Conservation (phyloP, 2,113 vertebrate genomes). For the Cephalopterus ornatus region DNA sequence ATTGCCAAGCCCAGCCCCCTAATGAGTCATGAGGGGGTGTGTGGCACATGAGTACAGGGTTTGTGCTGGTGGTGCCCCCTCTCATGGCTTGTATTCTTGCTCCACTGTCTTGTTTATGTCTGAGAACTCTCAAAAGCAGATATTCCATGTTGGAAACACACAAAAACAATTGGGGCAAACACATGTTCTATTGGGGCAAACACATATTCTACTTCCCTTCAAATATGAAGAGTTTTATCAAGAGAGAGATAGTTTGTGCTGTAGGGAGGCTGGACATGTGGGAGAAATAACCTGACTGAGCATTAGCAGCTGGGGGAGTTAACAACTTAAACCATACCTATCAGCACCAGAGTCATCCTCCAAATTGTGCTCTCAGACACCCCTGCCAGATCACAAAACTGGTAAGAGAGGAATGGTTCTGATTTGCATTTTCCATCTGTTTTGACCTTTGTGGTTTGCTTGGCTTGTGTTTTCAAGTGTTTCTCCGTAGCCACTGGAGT, state of each 20-base stretch:
- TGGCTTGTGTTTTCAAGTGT: neutral
- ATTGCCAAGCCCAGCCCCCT: neutral
- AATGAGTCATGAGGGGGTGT: neutral
- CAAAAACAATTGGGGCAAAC: neutral
- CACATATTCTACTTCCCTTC: neutral
- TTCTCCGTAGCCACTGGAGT: neutral
- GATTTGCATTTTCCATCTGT: neutral
- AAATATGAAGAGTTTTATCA: neutral
- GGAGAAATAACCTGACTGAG: neutral
- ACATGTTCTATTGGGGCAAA: rapidly evolving
- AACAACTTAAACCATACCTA: neutral
- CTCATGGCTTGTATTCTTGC: neutral
- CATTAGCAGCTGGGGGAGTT: neutral
- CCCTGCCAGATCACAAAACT: neutral
- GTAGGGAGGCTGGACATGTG: neutral
- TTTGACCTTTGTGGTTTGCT: neutral
- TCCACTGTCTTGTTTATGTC: neutral
- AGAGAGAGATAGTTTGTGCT: neutral
- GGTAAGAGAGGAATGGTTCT: neutral
- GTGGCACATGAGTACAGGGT: neutral
- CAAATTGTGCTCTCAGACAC: neutral
- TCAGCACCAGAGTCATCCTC: neutral
- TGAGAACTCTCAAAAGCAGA: neutral
- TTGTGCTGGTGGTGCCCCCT: neutral
- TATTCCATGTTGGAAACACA: neutral